Base-by-base conservation (phyloP, 64 coral and sea anemone species). In the Porites lutea region DNA sequence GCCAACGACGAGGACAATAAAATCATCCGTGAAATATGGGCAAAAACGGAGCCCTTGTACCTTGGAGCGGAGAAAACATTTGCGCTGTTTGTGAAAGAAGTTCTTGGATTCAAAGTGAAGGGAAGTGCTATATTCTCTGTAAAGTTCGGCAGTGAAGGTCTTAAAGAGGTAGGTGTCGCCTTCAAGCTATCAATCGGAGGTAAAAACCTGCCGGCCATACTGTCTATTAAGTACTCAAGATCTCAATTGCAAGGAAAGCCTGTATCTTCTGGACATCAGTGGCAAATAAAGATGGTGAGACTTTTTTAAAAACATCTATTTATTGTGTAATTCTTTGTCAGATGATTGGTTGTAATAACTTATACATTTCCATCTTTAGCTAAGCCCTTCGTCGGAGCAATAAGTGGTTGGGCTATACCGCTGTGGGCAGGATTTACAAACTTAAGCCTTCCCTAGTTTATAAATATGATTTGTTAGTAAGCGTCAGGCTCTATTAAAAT, bases 31-130 rank as follows among this genome's bases (percentile, higher is more conserved):
- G 3, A 19, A 52, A 79, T 69, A 7, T 85, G 43, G 48, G 16
- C 66, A 53, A 16, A 67, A 14, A 8, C 19, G 3, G 59, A 27
- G 13, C 13, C 27, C 18, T 15, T 60, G 10, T 58, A 20, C 18
- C 21, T 81, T 6, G 52, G 21, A 37, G 55, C 61, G 16, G 51
- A 59, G 21, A 47, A 74, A 3, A 55, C 49, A 4, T 87, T 65
- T 54, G 65, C 55, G 48, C 51, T 89, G 16, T 89, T 89, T 52
- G 15, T 65, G 1, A 89, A 89, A 3, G 65, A 21, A 23, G 16
- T 89, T 8, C 59, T 89, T 1, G 73, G 73, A 48, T 65, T 89
- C 6, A 62, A 57, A 55, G 16, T 72, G 2, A 59, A 59, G 18
- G 77, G 77, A 59, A 18, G 13, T 9, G 77, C 50, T 23, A 79